Evolutionary conservation across 2,888 invertebrate species (phyloP), one percentile per base, ranked within the genome.

Genomic region (Aspidiotus destructor): DNA sequence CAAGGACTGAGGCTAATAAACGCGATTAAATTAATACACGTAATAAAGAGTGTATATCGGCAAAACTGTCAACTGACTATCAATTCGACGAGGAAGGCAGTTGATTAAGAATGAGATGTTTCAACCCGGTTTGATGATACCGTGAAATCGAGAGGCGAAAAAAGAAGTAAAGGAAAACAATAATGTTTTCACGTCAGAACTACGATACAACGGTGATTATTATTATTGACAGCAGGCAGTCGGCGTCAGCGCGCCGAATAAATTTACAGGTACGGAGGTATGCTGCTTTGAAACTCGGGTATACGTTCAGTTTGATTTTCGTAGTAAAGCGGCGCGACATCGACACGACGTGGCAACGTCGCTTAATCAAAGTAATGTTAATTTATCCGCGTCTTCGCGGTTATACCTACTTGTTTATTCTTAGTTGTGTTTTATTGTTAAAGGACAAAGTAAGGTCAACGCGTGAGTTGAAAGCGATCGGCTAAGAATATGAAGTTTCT

Each of bases 331-430:
- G 61, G 10, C 41, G 48, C 41, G 28, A 53, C 53, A n/a, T 13
- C 42, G 41, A n/a, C 8, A 44, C n/a, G n/a, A 61, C n/a, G 17
- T 57, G 65, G 65, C 65, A 65, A 65, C 65, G 65, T 65, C 57
- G 65, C 65, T 44, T 65, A 65, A 65, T 65, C 65, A 65, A 65
- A 65, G 65, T 65, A 65, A 65, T 65, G 65, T 65, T 65, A 65
- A 65, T 65, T 65, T 65, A 65, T 65, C 65, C 65, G 65, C 65
- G 65, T 65, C 65, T 65, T 65, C 65, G 65, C 65, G 57, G 65
- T 65, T 57, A 57, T 65, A 65, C 65, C 58, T 65, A 58, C 58
- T 65, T 65, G 58, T 28, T 28, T 28, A 28, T 65, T 65, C 65
- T 44, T 65, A 65, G 65, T 65, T 44, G 65, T 44, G 15, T 64